phyloP scores from a whole-genome alignment of 2,113 vertebrate genomes.

The Peucedramus taeniatus region DNA sequence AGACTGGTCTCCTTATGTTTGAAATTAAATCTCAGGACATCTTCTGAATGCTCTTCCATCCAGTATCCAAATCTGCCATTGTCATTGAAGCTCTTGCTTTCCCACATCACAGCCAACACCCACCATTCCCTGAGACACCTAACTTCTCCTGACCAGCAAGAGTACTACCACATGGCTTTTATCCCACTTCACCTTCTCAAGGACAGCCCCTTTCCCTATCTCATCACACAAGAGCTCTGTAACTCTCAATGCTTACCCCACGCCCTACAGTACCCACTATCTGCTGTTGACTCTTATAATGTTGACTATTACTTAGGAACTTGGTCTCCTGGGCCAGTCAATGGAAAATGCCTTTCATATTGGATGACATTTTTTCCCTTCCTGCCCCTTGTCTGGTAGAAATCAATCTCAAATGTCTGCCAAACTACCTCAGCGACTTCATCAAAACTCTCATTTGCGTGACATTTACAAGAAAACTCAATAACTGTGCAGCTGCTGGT shows the following conservation, averaged over 20 bases:
- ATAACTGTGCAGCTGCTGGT: background rate
- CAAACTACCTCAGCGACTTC: background rate
- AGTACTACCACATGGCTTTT: background rate
- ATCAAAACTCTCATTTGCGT: background rate
- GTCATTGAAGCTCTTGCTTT: background rate
- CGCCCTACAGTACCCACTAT: background rate
- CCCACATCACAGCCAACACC: background rate
- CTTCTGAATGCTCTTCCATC: background rate
- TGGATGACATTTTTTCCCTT: background rate
- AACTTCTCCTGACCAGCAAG: background rate
- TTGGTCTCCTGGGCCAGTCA: background rate
- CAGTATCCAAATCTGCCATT: background rate
- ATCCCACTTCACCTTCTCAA: background rate
- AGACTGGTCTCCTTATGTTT: background rate
- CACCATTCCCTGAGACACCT: background rate
- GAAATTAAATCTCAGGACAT: background rate
- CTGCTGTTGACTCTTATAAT: background rate
- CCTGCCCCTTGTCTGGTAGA: background rate
- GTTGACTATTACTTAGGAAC: background rate
- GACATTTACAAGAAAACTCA: slow-evolving; percentile 26
- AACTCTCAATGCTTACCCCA: background rate
- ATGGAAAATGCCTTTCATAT: background rate
- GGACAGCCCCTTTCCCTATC: background rate
- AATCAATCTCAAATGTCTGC: background rate
- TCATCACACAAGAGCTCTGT: background rate